phyloP scores from a whole-genome alignment of 2,113 vertebrate species.

The Macquaria ambigua region DNA sequence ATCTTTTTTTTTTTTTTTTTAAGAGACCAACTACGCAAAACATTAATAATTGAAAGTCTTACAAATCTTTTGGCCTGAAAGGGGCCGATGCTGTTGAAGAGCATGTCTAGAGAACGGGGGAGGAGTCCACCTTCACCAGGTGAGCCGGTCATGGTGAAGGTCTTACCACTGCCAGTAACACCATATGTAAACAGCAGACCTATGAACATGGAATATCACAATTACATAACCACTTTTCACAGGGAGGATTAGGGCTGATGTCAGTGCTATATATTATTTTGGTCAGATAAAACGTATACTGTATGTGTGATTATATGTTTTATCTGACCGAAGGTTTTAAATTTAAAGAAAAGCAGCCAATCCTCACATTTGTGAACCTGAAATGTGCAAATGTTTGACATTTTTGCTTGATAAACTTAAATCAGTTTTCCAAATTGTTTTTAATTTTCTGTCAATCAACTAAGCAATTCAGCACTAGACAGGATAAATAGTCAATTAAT shows the following conservation, averaged over 20 bases:
- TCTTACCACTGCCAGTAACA: slow-evolving; percentile 97
- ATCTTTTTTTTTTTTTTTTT: not conserved
- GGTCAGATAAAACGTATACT: not conserved
- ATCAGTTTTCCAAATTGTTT: not conserved
- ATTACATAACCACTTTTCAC: not conserved
- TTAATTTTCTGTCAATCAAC: not conserved
- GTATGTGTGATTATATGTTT: not conserved
- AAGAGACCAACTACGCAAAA: not conserved
- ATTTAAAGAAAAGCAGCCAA: not conserved
- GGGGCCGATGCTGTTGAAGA: slow-evolving; percentile 94
- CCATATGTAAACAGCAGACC: slow-evolving; percentile 97
- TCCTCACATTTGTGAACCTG: not conserved
- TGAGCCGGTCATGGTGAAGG: slow-evolving; percentile 95
- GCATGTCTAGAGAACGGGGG: slow-evolving; percentile 93
- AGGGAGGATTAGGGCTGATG: not conserved
- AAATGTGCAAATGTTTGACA: not conserved
- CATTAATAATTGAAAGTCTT: slow-evolving; percentile 49
- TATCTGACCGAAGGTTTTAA: not conserved
- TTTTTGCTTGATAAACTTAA: not conserved
- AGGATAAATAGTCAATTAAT: not conserved
- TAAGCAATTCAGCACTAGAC: not conserved
- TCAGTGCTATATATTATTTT: not conserved
- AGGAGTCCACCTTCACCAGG: slow-evolving; percentile 95
- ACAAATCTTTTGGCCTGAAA: slow-evolving; percentile 97
- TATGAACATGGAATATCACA: slow-evolving; percentile 54